Conservation (phyloP, 2,113 vertebrate genomes). For the Austrofundulus limnaeus region DNA sequence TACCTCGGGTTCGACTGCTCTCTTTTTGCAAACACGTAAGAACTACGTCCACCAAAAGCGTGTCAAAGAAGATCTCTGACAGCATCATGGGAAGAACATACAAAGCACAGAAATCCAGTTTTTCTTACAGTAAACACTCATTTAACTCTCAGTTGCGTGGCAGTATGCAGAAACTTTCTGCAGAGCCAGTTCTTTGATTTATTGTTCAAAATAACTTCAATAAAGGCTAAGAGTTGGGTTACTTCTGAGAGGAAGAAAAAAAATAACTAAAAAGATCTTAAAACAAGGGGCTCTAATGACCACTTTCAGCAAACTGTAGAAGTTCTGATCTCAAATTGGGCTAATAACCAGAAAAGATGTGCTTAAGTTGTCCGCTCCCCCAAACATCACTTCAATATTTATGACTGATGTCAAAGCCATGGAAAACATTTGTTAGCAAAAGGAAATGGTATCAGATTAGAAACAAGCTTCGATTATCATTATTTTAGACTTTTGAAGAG, state of each 20-base stretch:
- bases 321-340: conserved; percentile 12
- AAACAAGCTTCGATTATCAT: conserved; percentile 63
- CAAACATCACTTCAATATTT: conserved; percentile 13
- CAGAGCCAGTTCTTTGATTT: conserved; percentile 15
- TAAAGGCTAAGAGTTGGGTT: conserved; percentile 1
- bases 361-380: conserved; percentile 3
- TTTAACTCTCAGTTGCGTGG: conserved; percentile 26
- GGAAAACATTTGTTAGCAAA: conserved; percentile 19
- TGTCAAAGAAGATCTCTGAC: conserved; percentile 28
- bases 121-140: conserved; percentile 37
- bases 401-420: conserved; percentile 27
- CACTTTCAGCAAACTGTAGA: conserved; percentile 21
- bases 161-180: conserved; percentile 15
- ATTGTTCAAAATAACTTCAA: conserved; percentile 9
- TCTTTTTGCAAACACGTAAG: conserved; percentile 54
- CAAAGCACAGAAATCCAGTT: conserved; percentile 52
- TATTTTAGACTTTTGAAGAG: conserved; percentile 46
- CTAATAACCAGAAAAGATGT: conserved; percentile 8
- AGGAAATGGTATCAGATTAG: conserved; percentile 39
- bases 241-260: conserved; percentile 5
- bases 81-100: conserved; percentile 45
- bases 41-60: conserved; percentile 37
- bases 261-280: no score
- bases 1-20: conserved; percentile 24
- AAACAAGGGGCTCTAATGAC: conserved; percentile 27